Conservation (phyloP, 37 sponge, comb jelly and placozoan genomes). For the Aphrocallistes beatrix region DNA sequence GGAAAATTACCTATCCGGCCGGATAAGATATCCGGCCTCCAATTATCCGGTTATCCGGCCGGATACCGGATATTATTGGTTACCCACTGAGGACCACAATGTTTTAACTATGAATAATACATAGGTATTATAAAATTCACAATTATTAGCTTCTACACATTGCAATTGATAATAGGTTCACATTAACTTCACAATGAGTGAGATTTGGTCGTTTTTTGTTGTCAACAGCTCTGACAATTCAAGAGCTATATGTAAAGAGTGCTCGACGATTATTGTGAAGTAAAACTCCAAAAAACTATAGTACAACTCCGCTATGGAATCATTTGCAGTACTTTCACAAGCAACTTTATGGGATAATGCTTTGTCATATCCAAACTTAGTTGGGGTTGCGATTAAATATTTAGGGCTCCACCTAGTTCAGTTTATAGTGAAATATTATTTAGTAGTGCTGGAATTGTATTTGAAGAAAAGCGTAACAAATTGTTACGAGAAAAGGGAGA, state of each 20-base stretch:
- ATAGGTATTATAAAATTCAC: background rate
- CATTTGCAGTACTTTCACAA: conserved; percentile 19
- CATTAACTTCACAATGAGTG: conserved; percentile 4
- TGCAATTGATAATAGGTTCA: background rate
- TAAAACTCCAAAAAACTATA: conserved; percentile 18
- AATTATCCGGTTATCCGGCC: background rate
- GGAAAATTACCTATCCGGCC: background rate
- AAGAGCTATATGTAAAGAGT: conserved; percentile 11
- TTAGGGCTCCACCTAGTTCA: too few relatives aligned
- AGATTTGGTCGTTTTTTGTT: background rate
- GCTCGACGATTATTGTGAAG: conserved; percentile 2
- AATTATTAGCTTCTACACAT: conserved; percentile 15
- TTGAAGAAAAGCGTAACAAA: too few relatives aligned
- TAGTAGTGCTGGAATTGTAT: too few relatives aligned
- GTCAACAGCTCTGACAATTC: conserved; percentile 2
- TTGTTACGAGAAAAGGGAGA: too few relatives aligned
- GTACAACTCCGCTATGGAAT: conserved; percentile 10
- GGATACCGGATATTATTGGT: conserved; percentile 9
- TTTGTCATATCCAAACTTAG: too few relatives aligned
- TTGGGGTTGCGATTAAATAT: too few relatives aligned
- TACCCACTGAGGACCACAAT: background rate
- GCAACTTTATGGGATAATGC: background rate
- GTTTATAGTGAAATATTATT: too few relatives aligned
- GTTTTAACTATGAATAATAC: conserved; percentile 16
- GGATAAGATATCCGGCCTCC: background rate